phyloP scores from a whole-genome alignment of 2,888 invertebrate species.

The Clusia tigrina region DNA sequence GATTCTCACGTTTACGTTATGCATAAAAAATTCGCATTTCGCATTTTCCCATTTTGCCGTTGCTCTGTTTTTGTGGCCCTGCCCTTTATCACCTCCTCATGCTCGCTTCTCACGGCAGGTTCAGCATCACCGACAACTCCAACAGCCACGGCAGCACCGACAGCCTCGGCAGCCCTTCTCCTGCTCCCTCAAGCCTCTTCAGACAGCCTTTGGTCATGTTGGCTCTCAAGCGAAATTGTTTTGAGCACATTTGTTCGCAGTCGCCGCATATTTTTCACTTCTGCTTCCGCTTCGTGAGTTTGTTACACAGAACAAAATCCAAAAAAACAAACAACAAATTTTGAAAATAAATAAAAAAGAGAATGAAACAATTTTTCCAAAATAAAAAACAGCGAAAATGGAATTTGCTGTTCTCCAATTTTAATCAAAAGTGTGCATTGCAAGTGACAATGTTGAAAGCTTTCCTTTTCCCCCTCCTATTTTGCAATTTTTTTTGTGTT shows the following conservation, averaged over 20 bases:
- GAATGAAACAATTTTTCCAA: too few relatives aligned
- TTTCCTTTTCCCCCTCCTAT: too few relatives aligned
- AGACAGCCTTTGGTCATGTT: too few relatives aligned
- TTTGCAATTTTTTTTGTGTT: too few relatives aligned
- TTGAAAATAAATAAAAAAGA: not conserved
- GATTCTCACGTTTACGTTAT: too few relatives aligned
- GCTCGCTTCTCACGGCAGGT: not conserved
- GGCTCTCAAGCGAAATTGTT: too few relatives aligned
- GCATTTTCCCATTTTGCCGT: not conserved
- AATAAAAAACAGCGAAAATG: too few relatives aligned
- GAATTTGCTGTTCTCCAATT: not conserved
- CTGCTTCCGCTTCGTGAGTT: not conserved
- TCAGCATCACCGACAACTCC: too few relatives aligned
- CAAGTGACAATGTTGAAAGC: conserved; percentile 1
- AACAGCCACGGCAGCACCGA: too few relatives aligned
- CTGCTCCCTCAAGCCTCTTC: too few relatives aligned
- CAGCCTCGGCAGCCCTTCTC: too few relatives aligned
- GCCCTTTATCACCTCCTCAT: not conserved
- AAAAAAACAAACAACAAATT: not conserved
- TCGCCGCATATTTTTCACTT: not conserved
- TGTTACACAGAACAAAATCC: not conserved
- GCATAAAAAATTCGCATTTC: not conserved
- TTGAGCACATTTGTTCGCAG: too few relatives aligned
- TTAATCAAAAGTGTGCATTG: conserved; percentile 3
- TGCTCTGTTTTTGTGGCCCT: not conserved